Evolutionary conservation across 2,888 invertebrate species (phyloP), one percentile per base, ranked within the genome.

Genomic region (Syrista parreyssii): DNA sequence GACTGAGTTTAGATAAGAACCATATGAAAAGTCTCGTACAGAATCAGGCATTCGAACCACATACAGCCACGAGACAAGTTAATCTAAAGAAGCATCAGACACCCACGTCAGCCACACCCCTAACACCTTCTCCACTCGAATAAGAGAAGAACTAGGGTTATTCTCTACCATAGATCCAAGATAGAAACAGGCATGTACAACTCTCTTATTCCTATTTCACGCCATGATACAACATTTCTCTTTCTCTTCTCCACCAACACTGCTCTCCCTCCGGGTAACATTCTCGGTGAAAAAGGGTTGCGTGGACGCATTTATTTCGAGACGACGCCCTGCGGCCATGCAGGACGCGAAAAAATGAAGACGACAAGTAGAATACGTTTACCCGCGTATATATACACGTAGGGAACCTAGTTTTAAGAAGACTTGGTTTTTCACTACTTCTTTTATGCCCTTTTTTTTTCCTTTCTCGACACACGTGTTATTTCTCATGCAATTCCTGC

Each of bases 61-160:
- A 12, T 75, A 77, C 35, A 30, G 33, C 75, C 71, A 40, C 1
- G 75, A 75, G 77, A 75, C 77, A 77, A 77, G 77, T 77, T 77
- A 77, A 77, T 77, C 77, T 75, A 68, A 75, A 77, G 77, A 75
- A 68, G 77, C 77, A 77, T 77, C 77, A 75, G 74, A 77, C 77
- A 74, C 71, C 74, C 36, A 77, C 74, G 77, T 11, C 71, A 40
- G 23, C 40, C 75, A 76, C 76, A 76, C 73, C 76, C 76, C 68
- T 73, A 68, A 33, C 74, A 34, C 74, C 74, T 34, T 74, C 74
- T 1, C 35, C 74, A 74, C 33, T 33, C 32, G 71, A 55, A 12
- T 71, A 71, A 71, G 31, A 31, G 71, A 71, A 31, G 71, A 71
- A 33, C 71, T 71, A 71, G 71, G 71, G 31, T 31, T 74, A 30